A percentile compares a stretch with the other conserved stretches of the same genome.
Conservation (phyloP, 2,797 vertebrate species). For the Chaetodon trifasciatus region DNA sequence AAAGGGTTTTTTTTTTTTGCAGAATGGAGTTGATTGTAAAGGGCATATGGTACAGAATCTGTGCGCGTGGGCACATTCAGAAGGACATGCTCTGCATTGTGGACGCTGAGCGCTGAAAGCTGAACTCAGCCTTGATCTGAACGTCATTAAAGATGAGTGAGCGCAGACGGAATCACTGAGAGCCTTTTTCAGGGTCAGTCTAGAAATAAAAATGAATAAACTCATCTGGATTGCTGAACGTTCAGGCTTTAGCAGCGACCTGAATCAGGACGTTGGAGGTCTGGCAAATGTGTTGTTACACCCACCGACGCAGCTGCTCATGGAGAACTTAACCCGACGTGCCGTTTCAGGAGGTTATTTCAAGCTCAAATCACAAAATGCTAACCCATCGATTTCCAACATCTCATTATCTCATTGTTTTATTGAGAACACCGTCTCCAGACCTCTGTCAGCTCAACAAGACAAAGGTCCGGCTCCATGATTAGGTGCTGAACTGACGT, state of each 20-base stretch:
- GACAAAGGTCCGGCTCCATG: conserved; percentile 1
- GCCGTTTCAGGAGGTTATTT: background rate
- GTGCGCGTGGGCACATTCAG: background rate
- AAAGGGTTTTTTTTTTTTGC: conserved; percentile 41
- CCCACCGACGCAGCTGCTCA: background rate
- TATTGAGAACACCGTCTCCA: background rate
- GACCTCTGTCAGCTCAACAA: conserved; percentile 11
- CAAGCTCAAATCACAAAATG: background rate
- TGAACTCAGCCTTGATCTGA: conserved; percentile 2
- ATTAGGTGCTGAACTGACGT: background rate
- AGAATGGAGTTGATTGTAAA: conserved; percentile 49
- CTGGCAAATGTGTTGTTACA: background rate
- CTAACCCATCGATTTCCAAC: background rate
- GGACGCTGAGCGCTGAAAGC: background rate
- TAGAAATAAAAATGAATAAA: background rate
- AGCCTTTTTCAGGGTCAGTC: background rate
- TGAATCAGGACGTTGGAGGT: background rate
- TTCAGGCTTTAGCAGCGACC: background rate
- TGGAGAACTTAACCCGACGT: background rate
- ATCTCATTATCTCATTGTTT: conserved; percentile 1
- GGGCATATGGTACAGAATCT: background rate
- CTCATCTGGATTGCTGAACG: background rate
- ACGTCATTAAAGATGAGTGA: background rate
- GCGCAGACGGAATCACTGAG: background rate
- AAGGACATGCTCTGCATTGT: background rate